Conservation (phyloP, 2,797 vertebrate species). For the Aplochiton taeniatus region DNA sequence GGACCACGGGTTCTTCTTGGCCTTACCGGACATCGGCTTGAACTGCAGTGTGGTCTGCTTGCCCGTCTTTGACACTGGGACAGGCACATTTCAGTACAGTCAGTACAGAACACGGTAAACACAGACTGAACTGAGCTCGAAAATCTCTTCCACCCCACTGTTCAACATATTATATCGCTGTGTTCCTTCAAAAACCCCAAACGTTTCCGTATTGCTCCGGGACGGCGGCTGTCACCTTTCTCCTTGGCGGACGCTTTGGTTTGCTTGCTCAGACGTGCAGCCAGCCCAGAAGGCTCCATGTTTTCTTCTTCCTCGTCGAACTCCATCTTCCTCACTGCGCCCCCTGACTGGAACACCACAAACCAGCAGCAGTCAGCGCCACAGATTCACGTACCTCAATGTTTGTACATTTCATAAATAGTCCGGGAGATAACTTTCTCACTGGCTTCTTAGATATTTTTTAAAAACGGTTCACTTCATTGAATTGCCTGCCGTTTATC, state of each 20-base stretch:
- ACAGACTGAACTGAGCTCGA: not conserved
- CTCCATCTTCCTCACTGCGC: constrained; percentile 78
- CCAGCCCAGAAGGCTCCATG: constrained; percentile 49
- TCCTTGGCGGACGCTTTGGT: constrained; percentile 68
- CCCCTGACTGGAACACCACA: constrained; percentile 69
- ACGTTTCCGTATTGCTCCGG: too few relatives aligned
- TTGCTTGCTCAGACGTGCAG: constrained; percentile 76
- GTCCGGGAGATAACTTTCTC: too few relatives aligned
- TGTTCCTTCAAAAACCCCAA: too few relatives aligned
- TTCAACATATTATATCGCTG: too few relatives aligned
- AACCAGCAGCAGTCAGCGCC: not conserved
- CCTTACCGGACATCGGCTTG: constrained; percentile 78
- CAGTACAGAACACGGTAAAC: not conserved
- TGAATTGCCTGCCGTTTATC: not conserved
- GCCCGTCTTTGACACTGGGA: constrained; percentile 66
- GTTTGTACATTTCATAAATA: not conserved
- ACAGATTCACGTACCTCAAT: not conserved
- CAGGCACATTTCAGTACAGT: not conserved
- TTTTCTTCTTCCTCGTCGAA: constrained; percentile 73
- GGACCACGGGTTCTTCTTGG: constrained; percentile 78
- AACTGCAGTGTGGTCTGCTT: constrained; percentile 89
- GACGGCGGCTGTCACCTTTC: constrained; percentile 53
- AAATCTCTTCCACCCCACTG: too few relatives aligned
- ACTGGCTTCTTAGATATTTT: too few relatives aligned
- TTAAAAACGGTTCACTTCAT: too few relatives aligned